Evolutionary conservation across 2,113 vertebrate species (phyloP).

Genomic region (Notarius lentiginosus): DNA sequence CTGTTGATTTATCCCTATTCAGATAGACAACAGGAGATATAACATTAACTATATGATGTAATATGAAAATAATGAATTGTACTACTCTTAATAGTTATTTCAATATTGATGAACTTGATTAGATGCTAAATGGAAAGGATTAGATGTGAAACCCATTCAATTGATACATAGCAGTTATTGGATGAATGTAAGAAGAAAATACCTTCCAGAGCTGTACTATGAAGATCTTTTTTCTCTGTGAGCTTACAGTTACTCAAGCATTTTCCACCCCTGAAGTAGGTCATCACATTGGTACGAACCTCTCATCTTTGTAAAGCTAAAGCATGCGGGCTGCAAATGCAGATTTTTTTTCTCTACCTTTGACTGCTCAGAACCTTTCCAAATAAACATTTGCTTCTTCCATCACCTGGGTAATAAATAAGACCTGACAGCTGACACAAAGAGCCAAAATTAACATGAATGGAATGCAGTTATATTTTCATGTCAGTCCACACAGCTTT

Average conservation of each 20-base stretch:
- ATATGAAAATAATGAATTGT: background rate
- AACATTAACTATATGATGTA: background rate
- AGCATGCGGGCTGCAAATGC: background rate
- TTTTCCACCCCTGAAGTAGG: background rate
- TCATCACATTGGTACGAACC: background rate
- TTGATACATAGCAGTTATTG: background rate
- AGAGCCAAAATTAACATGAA: constrained; percentile 51
- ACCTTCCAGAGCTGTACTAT: background rate
- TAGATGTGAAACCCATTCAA: background rate
- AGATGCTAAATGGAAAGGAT: background rate
- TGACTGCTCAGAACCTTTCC: constrained; percentile 17
- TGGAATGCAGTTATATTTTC: constrained; percentile 15
- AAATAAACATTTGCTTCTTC: constrained; percentile 43
- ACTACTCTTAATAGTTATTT: background rate
- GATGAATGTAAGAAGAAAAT: background rate
- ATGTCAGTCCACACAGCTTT: constrained; percentile 25
- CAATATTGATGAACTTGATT: background rate
- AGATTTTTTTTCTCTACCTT: background rate
- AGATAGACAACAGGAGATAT: background rate
- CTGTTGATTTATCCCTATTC: background rate
- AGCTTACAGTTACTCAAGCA: background rate
- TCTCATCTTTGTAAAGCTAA: background rate
- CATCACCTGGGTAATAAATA: constrained; percentile 47
- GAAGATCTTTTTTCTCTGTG: background rate
- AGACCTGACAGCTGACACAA: constrained; percentile 54